Evolutionary conservation across 2,113 vertebrate species (phyloP), one percentile per base, ranked within the genome.

Genomic region (Ailuropoda melanoleuca): DNA sequence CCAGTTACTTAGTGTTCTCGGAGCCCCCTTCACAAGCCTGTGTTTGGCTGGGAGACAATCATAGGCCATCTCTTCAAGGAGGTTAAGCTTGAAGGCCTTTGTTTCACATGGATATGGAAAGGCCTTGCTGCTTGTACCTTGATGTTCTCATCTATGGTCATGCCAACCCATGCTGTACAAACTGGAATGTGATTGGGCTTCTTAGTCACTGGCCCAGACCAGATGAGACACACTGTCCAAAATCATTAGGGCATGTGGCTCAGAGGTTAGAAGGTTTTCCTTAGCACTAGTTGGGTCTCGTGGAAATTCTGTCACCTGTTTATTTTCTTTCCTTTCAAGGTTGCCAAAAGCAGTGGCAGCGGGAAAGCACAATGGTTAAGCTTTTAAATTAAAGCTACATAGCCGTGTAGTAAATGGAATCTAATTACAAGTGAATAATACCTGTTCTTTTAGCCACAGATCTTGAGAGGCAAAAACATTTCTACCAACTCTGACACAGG

Each of bases 301-400:
- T 93, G 60, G 82, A 90, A 81, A 93, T 88, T 92, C 78, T 58
- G 3, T 80, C 90, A 96, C 8, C 14, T 93, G 23, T 82, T 96
- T 60, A 15, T 90, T 86, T 96, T 68, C 19, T 75, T 82, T 83
- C 58, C 68, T 85, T 82, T 90, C 68, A 92, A 85, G 80, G 19
- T 92, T 96, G 83, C 43, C 78, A 95, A 92, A 92, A 96, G 87
- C 37, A 93, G 83, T 53, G 83, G 72, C 56, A 90, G 60, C 17
- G 77, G 77, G 48, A 92, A 94, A 95, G 48, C 55, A 80, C 3
- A 17, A n/a, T 68, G 26, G 26, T 37, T 58, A 90, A 93, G 6
- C 6, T 74, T 84, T 75, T 34, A 72, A 70, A 64, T 83, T 74
- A 68, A 96, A 93, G 78, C 43, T 56, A 62, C 26, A 56, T 8